These are phyloP conservation scores for Nowickia ferox DNA, from an alignment of 2,888 invertebrate genomes.

Conservation along the genomic window DNA sequence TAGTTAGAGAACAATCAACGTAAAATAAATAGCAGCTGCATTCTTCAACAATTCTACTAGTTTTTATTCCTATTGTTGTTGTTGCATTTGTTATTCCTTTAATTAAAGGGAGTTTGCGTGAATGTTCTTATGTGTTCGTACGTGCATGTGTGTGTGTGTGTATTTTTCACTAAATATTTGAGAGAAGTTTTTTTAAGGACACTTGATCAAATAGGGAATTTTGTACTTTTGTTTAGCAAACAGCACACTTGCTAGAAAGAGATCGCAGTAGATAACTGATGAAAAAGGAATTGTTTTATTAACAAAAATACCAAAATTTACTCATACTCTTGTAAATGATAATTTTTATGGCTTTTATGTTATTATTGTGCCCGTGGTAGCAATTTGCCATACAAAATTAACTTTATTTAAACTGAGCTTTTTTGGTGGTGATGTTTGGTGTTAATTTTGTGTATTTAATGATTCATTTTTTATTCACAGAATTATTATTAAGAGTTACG, in stretches of 20 bases:
- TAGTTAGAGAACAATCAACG: slow-evolving; percentile 45
- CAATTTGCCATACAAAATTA: neutral
- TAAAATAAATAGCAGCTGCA: slow-evolving; percentile 70
- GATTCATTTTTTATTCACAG: slow-evolving; percentile 55
- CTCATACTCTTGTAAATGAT: slow-evolving; percentile 23
- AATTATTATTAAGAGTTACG: slow-evolving; percentile 22
- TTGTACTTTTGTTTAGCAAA: slow-evolving; percentile 14
- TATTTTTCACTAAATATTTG: neutral
- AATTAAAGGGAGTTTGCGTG: slow-evolving; percentile 55
- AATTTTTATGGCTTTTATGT: slow-evolving; percentile 35
- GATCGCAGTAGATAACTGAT: slow-evolving; percentile 31
- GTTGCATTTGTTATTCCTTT: slow-evolving; percentile 8
- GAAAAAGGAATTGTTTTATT: neutral
- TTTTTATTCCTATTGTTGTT: slow-evolving; percentile 36
- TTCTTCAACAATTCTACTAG: slow-evolving; percentile 58
- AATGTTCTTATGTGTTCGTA: slow-evolving; percentile 4
- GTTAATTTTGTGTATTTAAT: slow-evolving; percentile 42
- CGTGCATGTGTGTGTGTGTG: neutral
- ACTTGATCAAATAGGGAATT: slow-evolving; percentile 60
- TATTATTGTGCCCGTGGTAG: neutral
- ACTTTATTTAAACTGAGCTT: slow-evolving; percentile 17
- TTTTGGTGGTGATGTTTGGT: slow-evolving; percentile 16
- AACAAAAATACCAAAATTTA: slow-evolving; percentile 31
- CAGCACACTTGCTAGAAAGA: slow-evolving; percentile 61
- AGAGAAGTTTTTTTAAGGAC: slow-evolving; percentile 49